Evolutionary conservation across 1,140 invertebrate genomes (phyloP).

Genomic region (Cotesia vestalis): DNA sequence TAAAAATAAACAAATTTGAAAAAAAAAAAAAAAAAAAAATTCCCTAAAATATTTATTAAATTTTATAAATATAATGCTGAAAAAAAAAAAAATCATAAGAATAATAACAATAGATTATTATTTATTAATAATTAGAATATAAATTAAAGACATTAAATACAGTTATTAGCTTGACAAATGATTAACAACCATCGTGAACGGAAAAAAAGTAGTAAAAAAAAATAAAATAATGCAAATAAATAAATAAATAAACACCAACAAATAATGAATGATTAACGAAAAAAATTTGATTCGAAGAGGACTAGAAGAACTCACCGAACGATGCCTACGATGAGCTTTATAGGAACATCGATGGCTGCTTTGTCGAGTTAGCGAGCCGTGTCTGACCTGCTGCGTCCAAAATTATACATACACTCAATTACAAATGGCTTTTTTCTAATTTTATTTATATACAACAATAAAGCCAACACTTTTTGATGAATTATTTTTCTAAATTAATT

Average conservation of each 20-base stretch:
- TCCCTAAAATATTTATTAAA: too few species aligned
- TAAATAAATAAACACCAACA: neutral
- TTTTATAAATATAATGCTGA: too few species aligned
- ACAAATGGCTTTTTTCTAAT: slow-evolving; percentile 29
- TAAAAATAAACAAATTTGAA: too few species aligned
- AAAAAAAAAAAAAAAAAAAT: too few species aligned
- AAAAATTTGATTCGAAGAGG: slow-evolving; percentile 25
- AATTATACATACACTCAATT: slow-evolving; percentile 59
- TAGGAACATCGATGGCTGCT: slow-evolving; percentile 70
- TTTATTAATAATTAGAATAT: too few species aligned
- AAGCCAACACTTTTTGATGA: too few species aligned
- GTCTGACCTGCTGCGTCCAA: slow-evolving; percentile 73
- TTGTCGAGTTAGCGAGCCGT: slow-evolving; percentile 77
- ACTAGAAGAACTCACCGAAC: slow-evolving; percentile 73
- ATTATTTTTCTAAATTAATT: too few species aligned
- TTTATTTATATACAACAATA: slow-evolving; percentile 15
- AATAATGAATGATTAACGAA: slow-evolving; percentile 20
- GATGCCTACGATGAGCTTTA: slow-evolving; percentile 77
- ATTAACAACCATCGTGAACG: slow-evolving; percentile 4
- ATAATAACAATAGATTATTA: too few species aligned
- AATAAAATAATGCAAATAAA: slow-evolving; percentile 14
- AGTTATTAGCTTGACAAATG: too few species aligned
- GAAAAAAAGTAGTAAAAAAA: slow-evolving; percentile 22
- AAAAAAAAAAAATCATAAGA: too few species aligned
- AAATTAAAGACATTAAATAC: slow-evolving; percentile 25